Percentiles rank a stretch among this genome's conserved stretches.
These are phyloP conservation scores for Protobothrops flavoviridis DNA, from an alignment of 2,113 vertebrate species.

Conservation along the genomic window DNA sequence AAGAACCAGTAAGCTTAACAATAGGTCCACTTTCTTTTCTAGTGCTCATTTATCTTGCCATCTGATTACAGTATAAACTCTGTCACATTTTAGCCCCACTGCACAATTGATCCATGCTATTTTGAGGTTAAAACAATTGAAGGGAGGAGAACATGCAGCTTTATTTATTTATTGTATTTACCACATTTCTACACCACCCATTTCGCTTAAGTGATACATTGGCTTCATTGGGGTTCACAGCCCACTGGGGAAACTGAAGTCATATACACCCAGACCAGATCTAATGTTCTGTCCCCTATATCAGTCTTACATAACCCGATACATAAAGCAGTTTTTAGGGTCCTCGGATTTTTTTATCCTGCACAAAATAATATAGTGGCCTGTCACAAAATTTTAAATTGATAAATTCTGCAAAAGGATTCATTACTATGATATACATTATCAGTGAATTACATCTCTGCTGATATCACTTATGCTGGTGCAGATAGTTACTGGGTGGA, in stretches of 20 bases:
- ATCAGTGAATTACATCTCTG: constrained; percentile 10
- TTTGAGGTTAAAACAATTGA: background rate
- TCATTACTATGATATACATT: constrained; percentile 41
- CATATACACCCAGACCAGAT: background rate
- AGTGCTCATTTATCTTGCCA: background rate
- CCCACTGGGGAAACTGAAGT: background rate
- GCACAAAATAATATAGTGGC: constrained; percentile 37
- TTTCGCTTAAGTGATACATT: background rate
- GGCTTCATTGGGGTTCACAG: background rate
- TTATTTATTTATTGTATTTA: background rate
- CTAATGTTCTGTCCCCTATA: background rate
- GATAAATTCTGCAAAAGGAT: constrained; percentile 16
- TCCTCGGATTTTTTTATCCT: background rate
- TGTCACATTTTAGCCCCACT: background rate
- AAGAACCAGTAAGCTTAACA: background rate
- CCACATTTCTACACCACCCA: background rate
- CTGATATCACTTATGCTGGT: constrained; percentile 34
- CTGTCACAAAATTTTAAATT: constrained; percentile 50
- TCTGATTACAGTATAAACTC: background rate
- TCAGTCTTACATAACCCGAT: background rate
- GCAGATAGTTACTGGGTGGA: constrained; percentile 1
- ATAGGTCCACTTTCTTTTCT: background rate
- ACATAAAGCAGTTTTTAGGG: constrained; percentile 30
- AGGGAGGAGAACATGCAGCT: background rate
- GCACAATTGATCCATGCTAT: background rate